Conservation (phyloP, 2,113 vertebrate genomes). For the Carassius carassius region DNA sequence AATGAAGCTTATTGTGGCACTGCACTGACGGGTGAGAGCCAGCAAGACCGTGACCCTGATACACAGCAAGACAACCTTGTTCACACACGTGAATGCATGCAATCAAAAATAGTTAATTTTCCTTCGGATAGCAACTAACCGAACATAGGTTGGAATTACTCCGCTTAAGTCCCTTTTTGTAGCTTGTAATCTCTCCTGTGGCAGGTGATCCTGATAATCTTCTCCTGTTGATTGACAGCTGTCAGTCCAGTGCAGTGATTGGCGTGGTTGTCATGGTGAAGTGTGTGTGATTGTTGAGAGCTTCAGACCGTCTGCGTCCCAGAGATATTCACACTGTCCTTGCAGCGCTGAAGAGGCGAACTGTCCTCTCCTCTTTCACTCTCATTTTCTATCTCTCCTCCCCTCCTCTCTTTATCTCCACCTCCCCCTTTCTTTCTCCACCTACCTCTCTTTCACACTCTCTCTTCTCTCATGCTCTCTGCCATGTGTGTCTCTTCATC, state of each 20-base stretch:
- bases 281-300: slow-evolving; percentile 55
- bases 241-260: slow-evolving; percentile 34
- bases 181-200: slow-evolving; percentile 28
- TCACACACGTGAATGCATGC: not conserved
- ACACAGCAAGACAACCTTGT: not conserved
- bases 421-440: slow-evolving; percentile 37
- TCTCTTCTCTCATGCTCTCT: not conserved
- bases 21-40: not conserved
- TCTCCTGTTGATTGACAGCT: not conserved
- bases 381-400: slow-evolving; percentile 49
- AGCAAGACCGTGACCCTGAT: slow-evolving; percentile 33
- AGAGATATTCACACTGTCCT: slow-evolving; percentile 59
- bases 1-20: slow-evolving; percentile 1
- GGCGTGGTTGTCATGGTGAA: slow-evolving; percentile 13
- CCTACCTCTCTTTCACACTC: slow-evolving; percentile 44
- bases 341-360: slow-evolving; percentile 56
- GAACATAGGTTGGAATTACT: slow-evolving; percentile 2
- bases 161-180: not conserved
- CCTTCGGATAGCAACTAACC: not conserved
- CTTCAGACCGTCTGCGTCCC: slow-evolving; percentile 53
- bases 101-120: not conserved
- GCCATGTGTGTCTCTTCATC: not conserved
- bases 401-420: slow-evolving; percentile 28
- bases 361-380: slow-evolving; percentile 50
- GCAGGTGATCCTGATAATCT: slow-evolving; percentile 37